phyloP scores from a whole-genome alignment of 2,888 invertebrate species.

The Endomychus coccineus region DNA sequence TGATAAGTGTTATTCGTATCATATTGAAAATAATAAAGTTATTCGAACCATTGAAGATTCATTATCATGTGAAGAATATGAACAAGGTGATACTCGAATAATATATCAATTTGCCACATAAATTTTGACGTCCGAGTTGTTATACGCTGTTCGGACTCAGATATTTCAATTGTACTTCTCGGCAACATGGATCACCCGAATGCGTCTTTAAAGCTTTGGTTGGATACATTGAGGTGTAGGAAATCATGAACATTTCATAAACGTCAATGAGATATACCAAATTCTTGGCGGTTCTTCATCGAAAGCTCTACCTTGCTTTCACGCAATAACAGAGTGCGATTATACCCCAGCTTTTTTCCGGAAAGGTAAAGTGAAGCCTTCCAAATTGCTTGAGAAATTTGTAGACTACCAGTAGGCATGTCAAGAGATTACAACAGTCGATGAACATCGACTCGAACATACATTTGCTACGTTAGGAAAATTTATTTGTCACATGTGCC shows the following conservation, averaged over 20 bases:
- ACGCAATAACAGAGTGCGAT: constrained; percentile 31
- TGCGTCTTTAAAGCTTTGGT: no score
- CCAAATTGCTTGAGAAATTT: constrained; percentile 18
- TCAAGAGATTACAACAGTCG: constrained; percentile 14
- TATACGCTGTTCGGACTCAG: constrained; percentile 23
- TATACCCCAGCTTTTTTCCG: constrained; percentile 24
- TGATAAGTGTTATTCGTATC: no score
- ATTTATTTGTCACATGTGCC: constrained; percentile 22
- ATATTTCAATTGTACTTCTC: constrained; percentile 23
- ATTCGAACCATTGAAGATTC: no score
- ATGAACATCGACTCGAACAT: constrained; percentile 14
- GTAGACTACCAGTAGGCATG: constrained; percentile 21
- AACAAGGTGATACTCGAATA: no score
- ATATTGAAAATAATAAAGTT: no score
- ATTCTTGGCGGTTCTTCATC: constrained; percentile 23
- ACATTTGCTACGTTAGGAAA: constrained; percentile 16
- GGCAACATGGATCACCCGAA: constrained; percentile 18
- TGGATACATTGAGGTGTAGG: no score
- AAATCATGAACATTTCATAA: constrained; percentile 15
- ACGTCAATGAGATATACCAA: constrained; percentile 21
- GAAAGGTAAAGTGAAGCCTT: constrained; percentile 23
- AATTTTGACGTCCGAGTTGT: constrained; percentile 14
- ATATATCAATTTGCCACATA: no score
- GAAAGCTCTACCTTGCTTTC: constrained; percentile 27
- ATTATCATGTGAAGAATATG: no score